Conservation (phyloP, 2,888 invertebrate genomes). For the Cerastis leucographa region DNA sequence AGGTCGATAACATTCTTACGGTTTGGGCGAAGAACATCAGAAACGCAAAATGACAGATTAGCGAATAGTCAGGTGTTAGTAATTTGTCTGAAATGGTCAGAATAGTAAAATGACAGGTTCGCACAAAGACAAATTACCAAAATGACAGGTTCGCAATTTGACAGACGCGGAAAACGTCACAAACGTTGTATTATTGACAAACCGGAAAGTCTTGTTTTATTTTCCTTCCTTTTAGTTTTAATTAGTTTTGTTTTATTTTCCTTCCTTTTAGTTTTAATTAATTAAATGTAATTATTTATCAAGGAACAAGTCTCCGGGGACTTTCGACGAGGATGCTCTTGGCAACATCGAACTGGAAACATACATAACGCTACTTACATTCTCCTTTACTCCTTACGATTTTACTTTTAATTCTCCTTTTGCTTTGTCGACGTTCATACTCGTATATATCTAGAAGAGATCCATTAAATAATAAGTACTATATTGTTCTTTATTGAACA, state of each 20-base stretch:
- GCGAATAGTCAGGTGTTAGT: too few relatives aligned
- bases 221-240: constrained; percentile 10
- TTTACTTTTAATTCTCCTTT: not conserved
- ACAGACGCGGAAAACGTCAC: too few relatives aligned
- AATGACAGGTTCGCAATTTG: too few relatives aligned
- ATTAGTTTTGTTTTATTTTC: too few relatives aligned
- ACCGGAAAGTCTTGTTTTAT: not conserved
- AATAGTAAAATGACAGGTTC: too few relatives aligned
- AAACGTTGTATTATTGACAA: constrained; percentile 23
- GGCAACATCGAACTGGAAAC: not conserved
- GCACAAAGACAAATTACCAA: too few relatives aligned
- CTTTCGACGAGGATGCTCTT: constrained; percentile 12
- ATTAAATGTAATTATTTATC: constrained; percentile 1
- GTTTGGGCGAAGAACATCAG: too few relatives aligned
- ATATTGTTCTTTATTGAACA: not conserved
- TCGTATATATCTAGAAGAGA: not conserved
- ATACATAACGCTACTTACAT: too few relatives aligned
- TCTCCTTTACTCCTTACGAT: too few relatives aligned
- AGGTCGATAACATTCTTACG: constrained; percentile 3
- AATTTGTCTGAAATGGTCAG: too few relatives aligned
- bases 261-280: not conserved
- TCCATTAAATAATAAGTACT: not conserved
- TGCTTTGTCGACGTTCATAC: not conserved
- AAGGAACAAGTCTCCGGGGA: not conserved
- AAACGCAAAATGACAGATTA: too few relatives aligned